Evolutionary conservation across 1,140 invertebrate species (phyloP).

Genomic region (Zaprionus gabonicus): DNA sequence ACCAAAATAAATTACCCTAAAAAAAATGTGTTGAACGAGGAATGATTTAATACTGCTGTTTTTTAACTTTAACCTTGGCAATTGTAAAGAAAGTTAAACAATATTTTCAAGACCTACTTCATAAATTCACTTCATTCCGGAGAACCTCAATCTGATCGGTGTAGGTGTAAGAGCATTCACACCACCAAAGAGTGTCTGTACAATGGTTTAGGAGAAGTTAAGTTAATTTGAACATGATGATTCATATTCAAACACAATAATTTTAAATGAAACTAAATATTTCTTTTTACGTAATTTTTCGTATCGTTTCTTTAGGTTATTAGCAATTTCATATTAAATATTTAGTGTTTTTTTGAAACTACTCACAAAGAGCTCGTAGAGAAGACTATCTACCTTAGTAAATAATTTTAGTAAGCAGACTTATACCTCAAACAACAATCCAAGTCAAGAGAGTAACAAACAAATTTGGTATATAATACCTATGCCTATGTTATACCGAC

Average conservation of each 20-base stretch:
- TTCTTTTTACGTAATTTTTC: background rate
- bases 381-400: background rate
- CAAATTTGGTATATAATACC: no score
- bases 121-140: no score
- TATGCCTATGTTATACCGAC: no score
- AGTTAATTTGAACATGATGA: background rate
- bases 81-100: background rate
- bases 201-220: no score
- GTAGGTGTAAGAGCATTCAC: no score
- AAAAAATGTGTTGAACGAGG: conserved; percentile 6
- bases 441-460: background rate
- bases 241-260: background rate
- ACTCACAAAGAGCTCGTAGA: background rate
- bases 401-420: background rate
- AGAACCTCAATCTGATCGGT: no score
- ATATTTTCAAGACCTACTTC: background rate
- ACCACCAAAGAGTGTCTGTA: no score
- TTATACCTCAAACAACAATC: background rate
- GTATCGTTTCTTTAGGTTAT: background rate
- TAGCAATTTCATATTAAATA: conserved; percentile 12
- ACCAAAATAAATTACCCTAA: background rate
- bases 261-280: background rate
- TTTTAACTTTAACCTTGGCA: background rate
- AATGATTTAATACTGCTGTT: background rate
- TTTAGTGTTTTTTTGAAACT: background rate